Evolutionary conservation across 2,888 invertebrate genomes (phyloP).

Genomic region (Caenorhabditis afra): DNA sequence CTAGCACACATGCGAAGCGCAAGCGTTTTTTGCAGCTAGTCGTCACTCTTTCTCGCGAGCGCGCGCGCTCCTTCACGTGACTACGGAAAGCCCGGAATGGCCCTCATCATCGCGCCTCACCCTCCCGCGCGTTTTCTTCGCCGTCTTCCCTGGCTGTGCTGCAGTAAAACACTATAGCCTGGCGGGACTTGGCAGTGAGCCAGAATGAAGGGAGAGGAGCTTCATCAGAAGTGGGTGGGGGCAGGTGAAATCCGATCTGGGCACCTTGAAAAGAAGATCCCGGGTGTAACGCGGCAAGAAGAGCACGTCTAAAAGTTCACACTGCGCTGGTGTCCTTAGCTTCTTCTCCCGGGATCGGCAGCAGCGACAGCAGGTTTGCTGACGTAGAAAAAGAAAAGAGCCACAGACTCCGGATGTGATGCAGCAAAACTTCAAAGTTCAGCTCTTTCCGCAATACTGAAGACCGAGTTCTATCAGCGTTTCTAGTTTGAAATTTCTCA

Average conservation of each 20-base stretch:
- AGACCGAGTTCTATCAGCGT: not conserved
- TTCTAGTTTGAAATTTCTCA: slow-evolving; percentile 29
- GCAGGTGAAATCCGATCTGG: slow-evolving; percentile 53
- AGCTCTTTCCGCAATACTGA: not conserved
- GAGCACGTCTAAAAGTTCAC: slow-evolving; percentile 43
- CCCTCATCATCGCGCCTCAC: slow-evolving; percentile 41
- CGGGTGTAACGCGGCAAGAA: slow-evolving; percentile 22
- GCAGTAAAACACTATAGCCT: slow-evolving; percentile 50
- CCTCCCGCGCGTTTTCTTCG: slow-evolving; percentile 13
- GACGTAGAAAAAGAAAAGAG: slow-evolving; percentile 18
- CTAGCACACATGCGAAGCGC: slow-evolving; percentile 37
- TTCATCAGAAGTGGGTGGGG: slow-evolving; percentile 7
- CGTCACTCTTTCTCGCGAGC: slow-evolving; percentile 39
- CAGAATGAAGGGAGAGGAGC: slow-evolving; percentile 20
- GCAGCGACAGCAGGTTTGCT: slow-evolving; percentile 21
- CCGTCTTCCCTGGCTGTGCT: slow-evolving; percentile 11
- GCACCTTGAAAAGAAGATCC: slow-evolving; percentile 9
- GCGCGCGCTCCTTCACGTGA: slow-evolving; percentile 47
- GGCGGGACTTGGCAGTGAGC: slow-evolving; percentile 46
- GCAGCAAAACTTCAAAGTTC: slow-evolving; percentile 25
- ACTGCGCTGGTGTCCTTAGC: slow-evolving; percentile 9
- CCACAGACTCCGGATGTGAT: slow-evolving; percentile 13
- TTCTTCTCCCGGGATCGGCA: not conserved
- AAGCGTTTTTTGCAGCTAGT: slow-evolving; percentile 46
- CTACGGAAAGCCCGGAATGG: slow-evolving; percentile 35